Conservation (phyloP, 2,113 vertebrate genomes). For the Brienomyrus longianalis region DNA sequence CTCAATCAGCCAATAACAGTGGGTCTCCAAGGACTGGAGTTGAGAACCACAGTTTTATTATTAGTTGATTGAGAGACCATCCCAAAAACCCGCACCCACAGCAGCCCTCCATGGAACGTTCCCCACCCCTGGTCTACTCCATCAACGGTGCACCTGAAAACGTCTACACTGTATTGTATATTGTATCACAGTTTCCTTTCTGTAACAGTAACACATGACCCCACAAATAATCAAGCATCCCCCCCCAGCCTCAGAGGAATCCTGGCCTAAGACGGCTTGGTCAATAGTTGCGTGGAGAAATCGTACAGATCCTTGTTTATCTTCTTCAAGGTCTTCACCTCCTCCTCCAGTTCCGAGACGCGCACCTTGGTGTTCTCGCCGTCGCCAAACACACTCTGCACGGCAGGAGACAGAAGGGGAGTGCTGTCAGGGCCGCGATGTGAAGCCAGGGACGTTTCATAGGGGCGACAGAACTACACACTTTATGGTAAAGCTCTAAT, state of each 20-base stretch:
- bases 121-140: background rate
- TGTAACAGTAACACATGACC: background rate
- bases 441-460: background rate
- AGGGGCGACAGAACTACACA: no score
- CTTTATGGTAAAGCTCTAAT: background rate
- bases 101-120: no score
- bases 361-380: constrained; percentile 82
- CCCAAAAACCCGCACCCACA: no score
- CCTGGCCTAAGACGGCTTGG: constrained; percentile 60
- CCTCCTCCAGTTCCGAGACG: constrained; percentile 80
- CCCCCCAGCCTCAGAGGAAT: no score
- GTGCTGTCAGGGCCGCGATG: background rate
- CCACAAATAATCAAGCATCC: background rate
- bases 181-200: background rate
- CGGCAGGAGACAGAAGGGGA: background rate
- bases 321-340: constrained; percentile 82
- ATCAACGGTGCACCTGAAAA: background rate
- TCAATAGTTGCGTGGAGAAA: constrained; percentile 83
- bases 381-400: constrained; percentile 74
- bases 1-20: no score
- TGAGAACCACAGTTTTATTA: no score
- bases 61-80: no score
- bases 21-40: no score
- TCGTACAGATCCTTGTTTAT: constrained; percentile 92
- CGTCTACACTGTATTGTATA: background rate